Evolutionary conservation across 2,888 invertebrate species (phyloP).

Genomic region (Scaptodrosophila latifasciaeformis): DNA sequence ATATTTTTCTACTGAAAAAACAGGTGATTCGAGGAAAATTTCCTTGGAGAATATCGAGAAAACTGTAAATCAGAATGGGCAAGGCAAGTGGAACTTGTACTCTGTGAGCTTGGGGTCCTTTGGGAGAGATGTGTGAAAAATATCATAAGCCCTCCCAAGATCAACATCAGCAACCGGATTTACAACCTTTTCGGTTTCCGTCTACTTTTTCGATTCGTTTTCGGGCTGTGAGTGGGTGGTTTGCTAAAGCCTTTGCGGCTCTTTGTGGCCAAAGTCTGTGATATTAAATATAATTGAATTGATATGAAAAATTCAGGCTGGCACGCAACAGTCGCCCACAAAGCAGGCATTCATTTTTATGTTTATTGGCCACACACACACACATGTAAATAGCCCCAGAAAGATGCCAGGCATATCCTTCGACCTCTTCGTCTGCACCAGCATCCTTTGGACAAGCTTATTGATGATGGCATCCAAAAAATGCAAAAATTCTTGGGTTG

Average conservation of each 20-base stretch:
- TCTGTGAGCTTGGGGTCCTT: no score
- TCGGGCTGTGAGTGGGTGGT: slow-evolving; percentile 2
- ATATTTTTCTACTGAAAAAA: no score
- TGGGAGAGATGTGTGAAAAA: slow-evolving; percentile 10
- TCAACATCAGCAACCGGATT: not conserved
- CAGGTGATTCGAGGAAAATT: no score
- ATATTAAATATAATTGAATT: slow-evolving; percentile 38
- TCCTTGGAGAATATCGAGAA: no score
- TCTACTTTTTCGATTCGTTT: no score
- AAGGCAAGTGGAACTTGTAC: no score
- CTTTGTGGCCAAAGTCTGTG: slow-evolving; percentile 27
- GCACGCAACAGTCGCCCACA: slow-evolving; percentile 20
- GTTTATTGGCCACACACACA: slow-evolving; percentile 28
- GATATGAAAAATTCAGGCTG: slow-evolving; percentile 26
- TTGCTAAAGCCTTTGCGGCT: slow-evolving; percentile 1
- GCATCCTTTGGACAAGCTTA: slow-evolving; percentile 24
- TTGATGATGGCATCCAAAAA: slow-evolving; percentile 36
- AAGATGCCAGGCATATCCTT: slow-evolving; percentile 1
- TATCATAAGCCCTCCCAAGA: slow-evolving; percentile 2
- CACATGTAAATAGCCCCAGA: slow-evolving; percentile 9
- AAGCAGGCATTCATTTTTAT: slow-evolving; percentile 32
- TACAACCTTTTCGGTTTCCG: no score
- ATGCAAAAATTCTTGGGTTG: slow-evolving; percentile 17
- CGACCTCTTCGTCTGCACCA: no score
- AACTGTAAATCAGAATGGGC: slow-evolving; percentile 17